Percentiles rank a stretch among this genome's conserved stretches.
Conservation (phyloP, 2,113 vertebrate species). For the Pyrgilauda ruficollis region DNA sequence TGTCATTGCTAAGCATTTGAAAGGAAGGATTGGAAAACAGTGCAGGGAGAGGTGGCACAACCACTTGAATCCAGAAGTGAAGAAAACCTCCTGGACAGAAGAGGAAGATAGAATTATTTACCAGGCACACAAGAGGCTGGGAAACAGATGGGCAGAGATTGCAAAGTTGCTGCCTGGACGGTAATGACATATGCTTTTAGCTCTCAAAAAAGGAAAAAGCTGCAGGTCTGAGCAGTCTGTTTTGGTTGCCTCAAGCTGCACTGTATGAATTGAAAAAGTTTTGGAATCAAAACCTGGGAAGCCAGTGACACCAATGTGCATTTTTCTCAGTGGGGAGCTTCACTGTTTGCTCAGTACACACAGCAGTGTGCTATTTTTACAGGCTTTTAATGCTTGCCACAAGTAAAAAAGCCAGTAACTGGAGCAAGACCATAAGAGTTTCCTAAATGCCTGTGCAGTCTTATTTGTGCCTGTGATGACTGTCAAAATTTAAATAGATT, state of each 20-base stretch:
- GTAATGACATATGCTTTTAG: slow-evolving; percentile 75
- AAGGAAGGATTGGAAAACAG: slow-evolving; percentile 97
- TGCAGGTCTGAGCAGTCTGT: slow-evolving; percentile 4
- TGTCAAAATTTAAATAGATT: background rate
- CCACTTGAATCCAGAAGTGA: slow-evolving; percentile 99
- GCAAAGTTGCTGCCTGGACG: slow-evolving; percentile 98
- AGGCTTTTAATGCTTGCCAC: background rate
- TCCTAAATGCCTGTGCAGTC: background rate
- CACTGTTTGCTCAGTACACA: background rate
- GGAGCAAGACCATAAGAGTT: background rate
- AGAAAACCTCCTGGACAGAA: slow-evolving; percentile 99
- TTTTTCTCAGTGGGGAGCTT: background rate
- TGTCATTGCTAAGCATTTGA: slow-evolving; percentile 98
- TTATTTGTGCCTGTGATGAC: background rate
- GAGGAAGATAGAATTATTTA: slow-evolving; percentile 99
- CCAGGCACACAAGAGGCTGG: slow-evolving; percentile 97
- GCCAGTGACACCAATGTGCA: background rate
- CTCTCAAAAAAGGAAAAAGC: slow-evolving; percentile 28
- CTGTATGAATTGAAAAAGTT: background rate
- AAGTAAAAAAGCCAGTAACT: background rate
- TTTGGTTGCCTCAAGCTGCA: slow-evolving; percentile 11
- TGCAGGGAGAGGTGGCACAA: slow-evolving; percentile 99
- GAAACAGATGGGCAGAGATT: slow-evolving; percentile 99
- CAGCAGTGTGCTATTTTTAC: background rate
- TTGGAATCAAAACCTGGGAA: slow-evolving; percentile 1